Evolutionary conservation across 2,113 vertebrate species (phyloP).

Genomic region (Platysternon megacephalum): DNA sequence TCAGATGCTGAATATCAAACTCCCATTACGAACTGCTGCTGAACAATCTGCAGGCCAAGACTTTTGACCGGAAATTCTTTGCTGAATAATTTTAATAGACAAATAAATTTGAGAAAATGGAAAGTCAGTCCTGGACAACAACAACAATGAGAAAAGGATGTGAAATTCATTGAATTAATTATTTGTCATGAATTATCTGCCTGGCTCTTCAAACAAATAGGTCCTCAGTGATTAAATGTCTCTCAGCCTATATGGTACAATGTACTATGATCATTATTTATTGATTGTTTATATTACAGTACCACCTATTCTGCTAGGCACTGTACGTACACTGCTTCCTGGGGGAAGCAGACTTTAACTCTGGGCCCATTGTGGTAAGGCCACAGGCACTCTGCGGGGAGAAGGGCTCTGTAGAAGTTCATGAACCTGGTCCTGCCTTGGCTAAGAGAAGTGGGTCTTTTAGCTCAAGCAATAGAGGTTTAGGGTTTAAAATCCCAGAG

Average conservation of each 20-base stretch:
- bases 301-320: neutral
- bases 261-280: neutral
- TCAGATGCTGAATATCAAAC: neutral
- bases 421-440: neutral
- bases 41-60: neutral
- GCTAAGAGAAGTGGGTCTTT: neutral
- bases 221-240: neutral
- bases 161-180: neutral
- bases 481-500: neutral
- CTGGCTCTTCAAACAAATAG: neutral
- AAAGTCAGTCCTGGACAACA: neutral
- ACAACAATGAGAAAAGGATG: neutral
- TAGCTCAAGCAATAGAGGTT: neutral
- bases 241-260: neutral
- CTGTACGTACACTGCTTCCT: neutral
- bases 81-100: neutral
- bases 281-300: neutral
- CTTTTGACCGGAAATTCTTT: neutral
- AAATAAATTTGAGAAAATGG: neutral
- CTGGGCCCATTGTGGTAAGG: neutral
- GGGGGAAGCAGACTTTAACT: neutral
- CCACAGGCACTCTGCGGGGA: neutral
- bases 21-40: neutral
- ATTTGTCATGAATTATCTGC: neutral
- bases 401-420: neutral